A percentile compares a stretch with the other conserved stretches of the same genome.
Evolutionary conservation across 2,797 vertebrate genomes (phyloP).

Genomic region (Fundulus diaphanus): DNA sequence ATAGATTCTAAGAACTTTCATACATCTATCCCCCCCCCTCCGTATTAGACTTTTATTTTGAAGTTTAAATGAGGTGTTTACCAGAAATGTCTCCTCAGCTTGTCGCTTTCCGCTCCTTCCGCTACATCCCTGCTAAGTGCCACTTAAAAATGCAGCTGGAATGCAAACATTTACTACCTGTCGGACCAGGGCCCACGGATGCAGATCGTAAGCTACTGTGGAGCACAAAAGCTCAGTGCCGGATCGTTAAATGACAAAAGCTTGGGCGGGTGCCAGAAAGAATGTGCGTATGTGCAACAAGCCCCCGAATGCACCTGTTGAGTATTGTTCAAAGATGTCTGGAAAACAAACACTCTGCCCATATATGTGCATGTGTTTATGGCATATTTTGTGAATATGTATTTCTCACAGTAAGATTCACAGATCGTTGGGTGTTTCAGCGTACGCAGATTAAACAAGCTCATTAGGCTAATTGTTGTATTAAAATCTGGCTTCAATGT

Average conservation of each 20-base stretch:
- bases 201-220: neutral
- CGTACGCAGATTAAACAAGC: slow-evolving; percentile 18
- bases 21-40: neutral
- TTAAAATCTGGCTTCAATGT: slow-evolving; percentile 22
- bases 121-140: slow-evolving; percentile 4
- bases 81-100: neutral
- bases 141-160: slow-evolving; percentile 17
- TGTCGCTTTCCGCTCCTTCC: neutral
- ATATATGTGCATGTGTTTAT: neutral
- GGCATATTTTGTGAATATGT: neutral
- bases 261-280: slow-evolving; percentile 43
- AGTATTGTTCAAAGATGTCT: slow-evolving; percentile 45
- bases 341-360: slow-evolving; percentile 25
- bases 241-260: slow-evolving; percentile 34
- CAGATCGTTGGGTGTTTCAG: slow-evolving; percentile 6
- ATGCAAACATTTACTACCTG: slow-evolving; percentile 13
- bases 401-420: slow-evolving; percentile 9
- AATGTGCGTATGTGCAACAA: neutral
- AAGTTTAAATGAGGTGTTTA: neutral
- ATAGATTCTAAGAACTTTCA: neutral
- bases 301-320: slow-evolving; percentile 59
- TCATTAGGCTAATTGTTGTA: slow-evolving; percentile 11
- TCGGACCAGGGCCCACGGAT: neutral
- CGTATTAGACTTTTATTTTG: neutral
- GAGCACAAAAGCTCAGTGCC: slow-evolving; percentile 9